These are phyloP conservation scores for Aurelia sp. DNA, from an alignment of 30 jellyfish, hydroid and myxozoan genomes.

Conservation along the genomic window DNA sequence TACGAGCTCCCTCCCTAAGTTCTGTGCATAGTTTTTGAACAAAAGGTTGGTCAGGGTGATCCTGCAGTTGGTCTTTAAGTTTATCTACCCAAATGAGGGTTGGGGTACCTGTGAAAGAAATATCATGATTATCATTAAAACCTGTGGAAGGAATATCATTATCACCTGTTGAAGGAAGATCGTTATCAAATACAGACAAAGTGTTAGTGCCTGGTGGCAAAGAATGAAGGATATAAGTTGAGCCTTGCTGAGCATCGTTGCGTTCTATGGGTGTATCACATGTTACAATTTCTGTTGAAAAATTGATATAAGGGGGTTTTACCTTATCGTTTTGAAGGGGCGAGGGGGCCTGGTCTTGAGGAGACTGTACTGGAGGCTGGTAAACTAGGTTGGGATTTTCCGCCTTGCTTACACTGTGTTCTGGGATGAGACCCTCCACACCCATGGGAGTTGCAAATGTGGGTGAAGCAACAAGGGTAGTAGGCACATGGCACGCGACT, in stretches of 20 bases:
- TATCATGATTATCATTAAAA: neutral
- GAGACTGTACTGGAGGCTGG: neutral
- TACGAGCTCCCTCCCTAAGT: neutral
- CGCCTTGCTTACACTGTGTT: neutral
- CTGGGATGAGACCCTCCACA: neutral
- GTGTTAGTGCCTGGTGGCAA: neutral
- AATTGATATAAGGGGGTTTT: neutral
- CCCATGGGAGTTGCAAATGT: neutral
- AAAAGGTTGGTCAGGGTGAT: slow-evolving; percentile 5
- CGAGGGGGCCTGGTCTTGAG: no score
- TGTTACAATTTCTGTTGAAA: no score
- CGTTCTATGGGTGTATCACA: no score
- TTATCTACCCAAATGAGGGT: neutral
- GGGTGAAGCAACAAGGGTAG: neutral
- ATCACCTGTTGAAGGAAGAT: neutral
- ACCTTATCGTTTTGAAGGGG: no score
- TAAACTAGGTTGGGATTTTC: neutral
- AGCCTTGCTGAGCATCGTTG: neutral
- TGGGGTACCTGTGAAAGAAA: neutral
- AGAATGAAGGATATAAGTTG: neutral
- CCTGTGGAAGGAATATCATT: neutral
- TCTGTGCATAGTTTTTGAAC: slow-evolving; percentile 5
- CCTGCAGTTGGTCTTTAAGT: neutral
- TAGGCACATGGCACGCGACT: neutral
- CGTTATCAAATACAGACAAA: neutral